Percentiles rank a stretch among this genome's conserved stretches.
phyloP scores from a whole-genome alignment of 1,140 invertebrate species.

The Leptopilina boulardi region DNA sequence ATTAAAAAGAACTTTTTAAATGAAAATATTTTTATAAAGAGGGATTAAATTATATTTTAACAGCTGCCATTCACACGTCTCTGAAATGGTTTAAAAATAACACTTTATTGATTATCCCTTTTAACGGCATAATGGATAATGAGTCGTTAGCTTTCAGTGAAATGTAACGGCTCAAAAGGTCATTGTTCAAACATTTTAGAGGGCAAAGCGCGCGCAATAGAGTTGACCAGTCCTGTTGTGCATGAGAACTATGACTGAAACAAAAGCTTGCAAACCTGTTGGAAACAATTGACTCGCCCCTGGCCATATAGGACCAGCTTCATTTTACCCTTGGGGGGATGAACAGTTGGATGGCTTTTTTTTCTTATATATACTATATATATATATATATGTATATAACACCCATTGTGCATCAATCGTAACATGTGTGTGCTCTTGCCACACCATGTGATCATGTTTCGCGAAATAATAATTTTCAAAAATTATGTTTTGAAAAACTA shows the following conservation, averaged over 20 bases:
- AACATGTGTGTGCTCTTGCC: constrained; percentile 68
- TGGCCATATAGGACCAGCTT: constrained; percentile 59
- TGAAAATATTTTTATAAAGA: not conserved
- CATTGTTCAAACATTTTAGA: constrained; percentile 72
- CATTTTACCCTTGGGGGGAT: constrained; percentile 64
- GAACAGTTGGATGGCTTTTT: constrained; percentile 74
- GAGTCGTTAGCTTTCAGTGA: constrained; percentile 58
- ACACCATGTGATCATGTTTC: constrained; percentile 38
- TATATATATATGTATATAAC: too few relatives aligned
- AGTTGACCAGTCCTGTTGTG: constrained; percentile 71
- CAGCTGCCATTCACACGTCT: constrained; percentile 20
- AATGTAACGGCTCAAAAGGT: constrained; percentile 67
- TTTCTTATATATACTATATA: constrained; percentile 63
- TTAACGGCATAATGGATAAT: constrained; percentile 55
- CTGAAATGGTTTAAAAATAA: constrained; percentile 18
- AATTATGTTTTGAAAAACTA: too few relatives aligned
- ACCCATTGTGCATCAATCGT: constrained; percentile 67
- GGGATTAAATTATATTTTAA: not conserved
- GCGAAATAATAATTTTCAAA: not conserved
- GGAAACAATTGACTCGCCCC: constrained; percentile 72
- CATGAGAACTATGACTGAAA: constrained; percentile 74
- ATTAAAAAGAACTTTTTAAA: not conserved
- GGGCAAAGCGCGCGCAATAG: constrained; percentile 55
- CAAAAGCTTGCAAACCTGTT: constrained; percentile 73
- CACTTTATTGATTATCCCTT: constrained; percentile 22